Base-by-base conservation (phyloP, 1,140 invertebrate species). In the Eumeta japonica region DNA sequence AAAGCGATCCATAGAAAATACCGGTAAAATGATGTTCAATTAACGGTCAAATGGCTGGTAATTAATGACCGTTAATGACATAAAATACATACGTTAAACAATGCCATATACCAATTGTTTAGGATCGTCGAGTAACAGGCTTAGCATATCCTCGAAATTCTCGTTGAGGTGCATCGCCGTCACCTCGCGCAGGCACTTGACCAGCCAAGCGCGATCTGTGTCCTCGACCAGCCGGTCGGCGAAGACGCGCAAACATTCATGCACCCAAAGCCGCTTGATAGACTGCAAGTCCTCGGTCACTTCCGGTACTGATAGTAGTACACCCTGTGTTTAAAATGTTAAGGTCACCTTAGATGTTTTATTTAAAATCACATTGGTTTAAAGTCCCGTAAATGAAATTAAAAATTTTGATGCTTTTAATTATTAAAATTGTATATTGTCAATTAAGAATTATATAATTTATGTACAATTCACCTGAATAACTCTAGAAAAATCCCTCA, bases 251-350 rank as follows among this genome's bases (percentile, higher is more conserved):
- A 94, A 75, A 35, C 93, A 86, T 77, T 98, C 94, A 61, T 98
- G 94, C 7, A 96, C 85, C 94, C 94, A 97, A 0, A 97, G 75
- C 37, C 90, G 78, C 58, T 97, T 94, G 81, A 98, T 92, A 3
- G 87, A 85, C 4, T 83, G 78, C n/a, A 92, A 72, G 41, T 92
- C 88, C 50, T 90, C 86, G 55, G 91, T 94, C 7, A 90, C 90
- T 76, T 96, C 92, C 0, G 94, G 94, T 2, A 91, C 89, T 0
- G 93, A 96, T 7, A 98, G 65, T 10, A 97, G 70, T 0, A 97
- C 88, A 19, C 95, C 94, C 83, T 95, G 72, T n/a, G n/a, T n/a
- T n/a, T n/a, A n/a, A n/a, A n/a, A n/a, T n/a, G n/a, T n/a, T n/a
- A 24, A 24, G 20, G 20, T 24, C 7, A 7, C 7, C 20, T 24